Conservation (phyloP, 2,797 vertebrate genomes). For the Chaetophractus vellerosus region DNA sequence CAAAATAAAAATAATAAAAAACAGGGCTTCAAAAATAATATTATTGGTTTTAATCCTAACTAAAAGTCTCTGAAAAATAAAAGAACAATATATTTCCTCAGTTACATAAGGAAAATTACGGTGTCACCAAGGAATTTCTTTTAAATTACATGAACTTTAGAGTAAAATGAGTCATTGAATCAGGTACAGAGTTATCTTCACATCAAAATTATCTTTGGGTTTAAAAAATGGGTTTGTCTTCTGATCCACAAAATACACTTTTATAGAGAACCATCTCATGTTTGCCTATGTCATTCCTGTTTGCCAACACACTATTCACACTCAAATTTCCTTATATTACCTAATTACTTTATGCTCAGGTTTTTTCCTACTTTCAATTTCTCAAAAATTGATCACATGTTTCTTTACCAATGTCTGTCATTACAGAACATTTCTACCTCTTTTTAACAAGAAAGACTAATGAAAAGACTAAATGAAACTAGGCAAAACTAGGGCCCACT, state of each 20-base stretch:
- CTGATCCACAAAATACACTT: constrained; percentile 10
- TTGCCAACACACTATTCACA: not conserved
- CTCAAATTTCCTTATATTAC: not conserved
- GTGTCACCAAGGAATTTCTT: not conserved
- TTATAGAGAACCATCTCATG: constrained; percentile 1
- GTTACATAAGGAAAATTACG: constrained; percentile 45
- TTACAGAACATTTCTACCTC: not conserved
- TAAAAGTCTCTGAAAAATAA: not conserved
- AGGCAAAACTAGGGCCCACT: not conserved
- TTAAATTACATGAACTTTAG: constrained; percentile 38
- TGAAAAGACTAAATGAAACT: not conserved
- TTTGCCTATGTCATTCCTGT: not conserved
- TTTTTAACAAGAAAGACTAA: constrained; percentile 3
- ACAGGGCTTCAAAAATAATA: not conserved
- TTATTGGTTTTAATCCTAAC: constrained; percentile 29
- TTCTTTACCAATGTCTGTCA: not conserved
- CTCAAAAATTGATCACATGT: constrained; percentile 1
- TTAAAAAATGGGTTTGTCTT: not conserved
- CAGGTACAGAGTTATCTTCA: not conserved
- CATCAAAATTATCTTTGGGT: not conserved
- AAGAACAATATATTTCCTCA: constrained; percentile 27
- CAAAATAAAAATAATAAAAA: not conserved
- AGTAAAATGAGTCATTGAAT: not conserved
- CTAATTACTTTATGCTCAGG: not conserved
- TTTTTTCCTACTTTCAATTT: not conserved